phyloP scores from a whole-genome alignment of 2,113 vertebrate genomes.

The Catharus bicknelli region DNA sequence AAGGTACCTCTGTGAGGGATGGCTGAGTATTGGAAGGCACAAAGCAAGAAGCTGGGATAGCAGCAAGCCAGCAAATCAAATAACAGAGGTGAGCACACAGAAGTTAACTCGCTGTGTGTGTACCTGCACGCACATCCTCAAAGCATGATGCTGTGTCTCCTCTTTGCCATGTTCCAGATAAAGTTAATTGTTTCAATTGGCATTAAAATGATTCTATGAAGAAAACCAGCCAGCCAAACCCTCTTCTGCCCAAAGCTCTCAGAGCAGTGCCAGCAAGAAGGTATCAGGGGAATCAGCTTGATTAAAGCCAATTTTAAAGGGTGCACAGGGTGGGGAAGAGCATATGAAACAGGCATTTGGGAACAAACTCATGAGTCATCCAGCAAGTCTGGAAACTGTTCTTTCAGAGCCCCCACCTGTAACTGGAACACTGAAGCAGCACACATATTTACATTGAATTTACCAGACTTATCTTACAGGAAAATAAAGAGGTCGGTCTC shows the following conservation, averaged over 20 bases:
- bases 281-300: not conserved
- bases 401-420: not conserved
- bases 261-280: not conserved
- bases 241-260: not conserved
- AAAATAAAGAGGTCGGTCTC: not conserved
- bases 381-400: not conserved
- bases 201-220: not conserved
- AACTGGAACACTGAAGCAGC: not conserved
- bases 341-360: not conserved
- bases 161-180: not conserved
- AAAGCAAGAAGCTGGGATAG: not conserved
- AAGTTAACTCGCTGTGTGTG: not conserved
- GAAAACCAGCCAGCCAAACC: not conserved
- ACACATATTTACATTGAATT: not conserved
- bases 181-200: constrained; percentile 20
- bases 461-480: not conserved
- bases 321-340: not conserved
- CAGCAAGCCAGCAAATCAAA: not conserved
- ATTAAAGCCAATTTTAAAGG: constrained; percentile 20
- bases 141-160: not conserved
- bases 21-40: not conserved
- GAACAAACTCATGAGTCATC: not conserved
- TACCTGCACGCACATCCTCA: not conserved
- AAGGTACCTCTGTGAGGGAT: not conserved
- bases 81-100: not conserved